Evolutionary conservation across 2,797 vertebrate species (phyloP).

Genomic region (Ceryle rudis): DNA sequence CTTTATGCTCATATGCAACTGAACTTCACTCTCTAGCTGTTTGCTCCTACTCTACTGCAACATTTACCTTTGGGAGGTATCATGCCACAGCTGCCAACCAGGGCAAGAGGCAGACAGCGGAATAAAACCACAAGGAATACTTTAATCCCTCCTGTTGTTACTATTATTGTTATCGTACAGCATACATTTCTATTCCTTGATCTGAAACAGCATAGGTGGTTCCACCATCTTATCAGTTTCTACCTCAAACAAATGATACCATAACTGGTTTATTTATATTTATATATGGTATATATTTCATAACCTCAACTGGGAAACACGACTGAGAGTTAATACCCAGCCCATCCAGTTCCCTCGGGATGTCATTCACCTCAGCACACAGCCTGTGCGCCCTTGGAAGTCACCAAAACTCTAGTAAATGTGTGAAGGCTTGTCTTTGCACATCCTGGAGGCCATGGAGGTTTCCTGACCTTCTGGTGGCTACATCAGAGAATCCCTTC

Average conservation of each 20-base stretch:
- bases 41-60: neutral
- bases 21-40: neutral
- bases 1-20: neutral
- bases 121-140: neutral
- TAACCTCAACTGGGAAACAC: neutral
- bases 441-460: neutral
- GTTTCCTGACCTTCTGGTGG: neutral
- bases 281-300: too few relatives aligned
- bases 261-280: neutral
- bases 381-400: neutral
- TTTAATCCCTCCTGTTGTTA: neutral
- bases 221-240: neutral
- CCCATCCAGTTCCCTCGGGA: neutral
- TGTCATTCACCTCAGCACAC: neutral
- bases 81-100: neutral
- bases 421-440: neutral
- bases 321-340: neutral
- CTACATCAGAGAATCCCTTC: neutral
- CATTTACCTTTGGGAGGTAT: neutral
- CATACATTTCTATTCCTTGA: neutral
- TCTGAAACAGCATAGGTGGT: neutral
- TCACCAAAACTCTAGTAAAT: neutral
- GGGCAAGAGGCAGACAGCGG: neutral
- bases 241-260: neutral
- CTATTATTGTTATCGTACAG: neutral